These are phyloP conservation scores for Drosophila lowei DNA, from an alignment of 1,140 invertebrate genomes.

Conservation along the genomic window DNA sequence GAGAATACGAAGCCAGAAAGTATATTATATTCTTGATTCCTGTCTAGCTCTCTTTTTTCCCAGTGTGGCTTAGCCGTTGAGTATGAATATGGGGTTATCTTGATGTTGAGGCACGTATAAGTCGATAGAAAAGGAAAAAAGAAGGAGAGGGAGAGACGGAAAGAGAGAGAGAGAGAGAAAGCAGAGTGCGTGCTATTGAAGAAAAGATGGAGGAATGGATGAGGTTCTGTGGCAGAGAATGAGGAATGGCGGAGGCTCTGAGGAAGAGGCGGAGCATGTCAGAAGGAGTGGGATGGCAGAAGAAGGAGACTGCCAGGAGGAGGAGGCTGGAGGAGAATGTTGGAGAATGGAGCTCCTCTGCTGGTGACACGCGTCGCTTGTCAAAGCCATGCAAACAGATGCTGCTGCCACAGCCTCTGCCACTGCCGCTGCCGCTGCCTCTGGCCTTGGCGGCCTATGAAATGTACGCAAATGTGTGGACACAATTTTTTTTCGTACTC, in stretches of 20 bases:
- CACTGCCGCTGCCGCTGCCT: conserved; percentile 30
- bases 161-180: too few relatives aligned
- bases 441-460: conserved; percentile 31
- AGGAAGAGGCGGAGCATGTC: too few relatives aligned
- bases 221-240: not conserved
- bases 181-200: too few relatives aligned
- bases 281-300: too few relatives aligned
- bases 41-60: too few relatives aligned
- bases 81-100: too few relatives aligned
- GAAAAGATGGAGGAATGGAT: too few relatives aligned
- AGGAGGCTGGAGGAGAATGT: not conserved
- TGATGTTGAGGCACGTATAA: too few relatives aligned
- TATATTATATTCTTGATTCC: too few relatives aligned
- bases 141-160: conserved; percentile 22
- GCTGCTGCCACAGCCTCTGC: not conserved
- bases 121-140: not conserved
- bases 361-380: conserved; percentile 65
- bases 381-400: conserved; percentile 54
- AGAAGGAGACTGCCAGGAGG: too few relatives aligned
- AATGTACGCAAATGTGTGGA: conserved; percentile 30
- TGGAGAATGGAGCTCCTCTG: conserved; percentile 27
- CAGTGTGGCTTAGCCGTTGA: too few relatives aligned
- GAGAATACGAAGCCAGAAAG: too few relatives aligned
- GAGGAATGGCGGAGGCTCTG: not conserved
- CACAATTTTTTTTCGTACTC: conserved; percentile 36